Conservation (phyloP, 2,113 vertebrate species). For the Dipodomys stephensi region DNA sequence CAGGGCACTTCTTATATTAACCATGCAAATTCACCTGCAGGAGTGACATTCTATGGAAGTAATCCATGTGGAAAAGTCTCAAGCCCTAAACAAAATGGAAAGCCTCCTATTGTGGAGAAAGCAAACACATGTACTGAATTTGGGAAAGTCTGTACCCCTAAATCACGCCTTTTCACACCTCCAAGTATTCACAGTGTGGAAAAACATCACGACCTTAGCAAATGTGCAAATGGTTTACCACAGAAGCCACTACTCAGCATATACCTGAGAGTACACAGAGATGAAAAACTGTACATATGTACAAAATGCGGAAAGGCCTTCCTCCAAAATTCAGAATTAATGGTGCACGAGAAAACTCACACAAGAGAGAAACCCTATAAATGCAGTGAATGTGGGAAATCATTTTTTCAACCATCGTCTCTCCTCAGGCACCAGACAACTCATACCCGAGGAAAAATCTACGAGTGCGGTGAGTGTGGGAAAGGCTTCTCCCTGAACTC, state of each 20-base stretch:
- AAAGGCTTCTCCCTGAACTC: slow-evolving; percentile 80
- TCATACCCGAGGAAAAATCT: slow-evolving; percentile 77
- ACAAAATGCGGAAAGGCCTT: slow-evolving; percentile 80
- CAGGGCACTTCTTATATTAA: slow-evolving; percentile 66
- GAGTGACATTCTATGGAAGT: slow-evolving; percentile 72
- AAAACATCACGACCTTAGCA: slow-evolving; percentile 76
- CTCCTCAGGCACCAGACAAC: slow-evolving; percentile 79
- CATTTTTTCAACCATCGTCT: slow-evolving; percentile 80
- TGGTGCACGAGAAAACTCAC: slow-evolving; percentile 80
- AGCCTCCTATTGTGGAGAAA: slow-evolving; percentile 67
- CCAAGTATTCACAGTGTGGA: slow-evolving; percentile 74
- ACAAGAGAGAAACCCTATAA: slow-evolving; percentile 81
- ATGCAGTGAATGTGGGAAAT: slow-evolving; percentile 81
- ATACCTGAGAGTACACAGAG: slow-evolving; percentile 79
- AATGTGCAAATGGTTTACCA: slow-evolving; percentile 78
- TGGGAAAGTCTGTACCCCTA: slow-evolving; percentile 69
- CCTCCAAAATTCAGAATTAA: slow-evolving; percentile 79
- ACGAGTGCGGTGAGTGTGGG: slow-evolving; percentile 80
- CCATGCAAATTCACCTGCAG: slow-evolving; percentile 69
- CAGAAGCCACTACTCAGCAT: slow-evolving; percentile 81
- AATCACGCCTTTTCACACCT: slow-evolving; percentile 71
- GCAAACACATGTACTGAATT: slow-evolving; percentile 72
- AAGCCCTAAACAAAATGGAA: slow-evolving; percentile 73
- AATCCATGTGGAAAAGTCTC: slow-evolving; percentile 79
- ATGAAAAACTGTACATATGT: slow-evolving; percentile 80